These are phyloP conservation scores for Schizopygopsis pylzovi DNA, from an alignment of 2,797 vertebrate genomes.

Conservation along the genomic window DNA sequence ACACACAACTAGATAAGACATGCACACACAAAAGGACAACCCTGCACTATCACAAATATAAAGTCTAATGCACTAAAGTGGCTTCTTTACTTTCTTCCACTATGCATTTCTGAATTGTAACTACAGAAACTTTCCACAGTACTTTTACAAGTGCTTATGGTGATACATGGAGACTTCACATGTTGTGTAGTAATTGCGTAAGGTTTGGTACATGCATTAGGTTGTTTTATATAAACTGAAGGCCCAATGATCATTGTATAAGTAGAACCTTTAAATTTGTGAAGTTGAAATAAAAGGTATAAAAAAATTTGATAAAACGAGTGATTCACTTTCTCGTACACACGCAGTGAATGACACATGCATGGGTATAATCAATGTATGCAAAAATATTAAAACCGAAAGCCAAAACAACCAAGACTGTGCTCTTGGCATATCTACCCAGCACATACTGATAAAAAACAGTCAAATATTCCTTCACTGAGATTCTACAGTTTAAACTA, in stretches of 20 bases:
- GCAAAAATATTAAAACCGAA: neutral
- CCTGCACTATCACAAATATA: neutral
- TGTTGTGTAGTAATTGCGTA: neutral
- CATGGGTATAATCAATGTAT: neutral
- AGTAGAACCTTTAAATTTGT: neutral
- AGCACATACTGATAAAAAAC: neutral
- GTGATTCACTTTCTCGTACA: neutral
- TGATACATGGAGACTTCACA: neutral
- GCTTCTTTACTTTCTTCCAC: neutral
- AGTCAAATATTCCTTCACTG: neutral
- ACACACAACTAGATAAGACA: conserved; percentile 5
- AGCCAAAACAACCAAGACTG: neutral
- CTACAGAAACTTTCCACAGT: neutral
- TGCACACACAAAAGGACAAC: neutral
- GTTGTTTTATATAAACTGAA: neutral
- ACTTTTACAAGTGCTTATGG: neutral
- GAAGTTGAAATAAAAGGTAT: neutral
- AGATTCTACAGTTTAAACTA: neutral
- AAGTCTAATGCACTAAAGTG: neutral
- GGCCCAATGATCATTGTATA: neutral
- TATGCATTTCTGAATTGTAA: neutral
- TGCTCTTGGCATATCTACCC: neutral
- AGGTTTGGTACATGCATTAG: neutral
- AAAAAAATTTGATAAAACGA: neutral
- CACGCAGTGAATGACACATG: neutral